Evolutionary conservation across 2,888 invertebrate genomes (phyloP).

Genomic region (Euzophera pinguis): DNA sequence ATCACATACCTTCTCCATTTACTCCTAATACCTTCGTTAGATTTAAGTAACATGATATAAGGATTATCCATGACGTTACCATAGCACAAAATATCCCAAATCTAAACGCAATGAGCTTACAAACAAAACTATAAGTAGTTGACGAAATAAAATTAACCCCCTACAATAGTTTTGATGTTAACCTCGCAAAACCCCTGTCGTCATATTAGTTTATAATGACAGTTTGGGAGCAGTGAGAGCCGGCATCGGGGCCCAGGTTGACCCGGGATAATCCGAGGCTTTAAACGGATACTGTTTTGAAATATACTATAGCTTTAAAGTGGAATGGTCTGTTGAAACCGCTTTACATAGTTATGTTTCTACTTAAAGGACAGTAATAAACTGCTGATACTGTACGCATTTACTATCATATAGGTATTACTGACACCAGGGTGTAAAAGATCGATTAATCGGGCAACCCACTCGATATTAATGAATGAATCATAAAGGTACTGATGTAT

Average conservation of each 20-base stretch:
- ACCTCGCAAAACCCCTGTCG: neutral
- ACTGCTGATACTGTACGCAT: too few species aligned
- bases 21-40: too few species aligned
- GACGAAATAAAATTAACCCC: slow-evolving; percentile 9
- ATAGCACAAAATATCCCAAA: neutral
- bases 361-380: neutral
- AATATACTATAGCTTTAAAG: slow-evolving; percentile 4
- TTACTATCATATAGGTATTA: too few species aligned
- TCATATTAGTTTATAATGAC: slow-evolving; percentile 13
- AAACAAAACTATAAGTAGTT: neutral
- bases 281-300: slow-evolving; percentile 5
- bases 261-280: slow-evolving; percentile 5
- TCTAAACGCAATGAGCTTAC: neutral
- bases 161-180: slow-evolving; percentile 3
- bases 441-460: too few species aligned
- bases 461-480: too few species aligned
- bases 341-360: neutral
- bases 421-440: too few species aligned
- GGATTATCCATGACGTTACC: too few species aligned
- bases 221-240: neutral
- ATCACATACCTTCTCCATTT: too few species aligned
- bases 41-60: too few species aligned
- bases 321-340: neutral
- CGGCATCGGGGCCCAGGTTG: neutral
- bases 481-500: too few species aligned